These are phyloP conservation scores for Mycteria americana DNA, from an alignment of 2,797 vertebrate species.

Conservation along the genomic window DNA sequence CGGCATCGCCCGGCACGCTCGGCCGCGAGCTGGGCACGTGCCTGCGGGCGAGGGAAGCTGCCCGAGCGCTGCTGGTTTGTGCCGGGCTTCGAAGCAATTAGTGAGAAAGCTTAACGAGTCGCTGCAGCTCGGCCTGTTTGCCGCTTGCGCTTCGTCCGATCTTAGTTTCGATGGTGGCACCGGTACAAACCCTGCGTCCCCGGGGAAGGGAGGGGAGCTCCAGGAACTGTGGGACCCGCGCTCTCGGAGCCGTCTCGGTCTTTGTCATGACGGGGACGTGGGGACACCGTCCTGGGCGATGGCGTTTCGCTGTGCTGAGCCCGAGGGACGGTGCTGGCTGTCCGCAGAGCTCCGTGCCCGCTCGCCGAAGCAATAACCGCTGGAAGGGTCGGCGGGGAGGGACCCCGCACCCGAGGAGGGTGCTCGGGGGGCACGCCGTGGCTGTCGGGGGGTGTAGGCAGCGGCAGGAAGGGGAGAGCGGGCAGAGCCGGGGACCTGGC, in stretches of 20 bases:
- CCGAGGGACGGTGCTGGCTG: rapidly evolving
- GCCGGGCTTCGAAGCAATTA: background rate
- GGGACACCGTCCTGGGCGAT: background rate
- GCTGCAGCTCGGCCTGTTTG: background rate
- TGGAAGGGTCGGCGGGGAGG: background rate
- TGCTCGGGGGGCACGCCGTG: rapidly evolving
- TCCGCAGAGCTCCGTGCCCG: background rate
- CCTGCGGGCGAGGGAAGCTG: rapidly evolving
- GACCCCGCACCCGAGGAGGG: rapidly evolving
- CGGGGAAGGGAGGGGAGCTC: background rate
- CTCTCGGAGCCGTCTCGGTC: background rate
- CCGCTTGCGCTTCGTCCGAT: background rate
- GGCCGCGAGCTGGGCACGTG: rapidly evolving
- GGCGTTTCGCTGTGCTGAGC: background rate
- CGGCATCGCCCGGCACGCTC: background rate
- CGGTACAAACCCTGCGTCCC: background rate
- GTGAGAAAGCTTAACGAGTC: background rate
- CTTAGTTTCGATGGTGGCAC: background rate
- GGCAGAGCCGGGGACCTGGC: background rate
- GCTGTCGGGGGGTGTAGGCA: background rate
- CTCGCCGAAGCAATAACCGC: background rate
- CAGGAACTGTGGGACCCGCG: rapidly evolving
- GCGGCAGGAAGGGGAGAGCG: rapidly evolving
- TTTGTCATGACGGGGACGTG: rapidly evolving
- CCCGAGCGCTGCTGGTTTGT: background rate